phyloP scores from a whole-genome alignment of 2,888 invertebrate genomes.

The Caenorhabditis imperialis region DNA sequence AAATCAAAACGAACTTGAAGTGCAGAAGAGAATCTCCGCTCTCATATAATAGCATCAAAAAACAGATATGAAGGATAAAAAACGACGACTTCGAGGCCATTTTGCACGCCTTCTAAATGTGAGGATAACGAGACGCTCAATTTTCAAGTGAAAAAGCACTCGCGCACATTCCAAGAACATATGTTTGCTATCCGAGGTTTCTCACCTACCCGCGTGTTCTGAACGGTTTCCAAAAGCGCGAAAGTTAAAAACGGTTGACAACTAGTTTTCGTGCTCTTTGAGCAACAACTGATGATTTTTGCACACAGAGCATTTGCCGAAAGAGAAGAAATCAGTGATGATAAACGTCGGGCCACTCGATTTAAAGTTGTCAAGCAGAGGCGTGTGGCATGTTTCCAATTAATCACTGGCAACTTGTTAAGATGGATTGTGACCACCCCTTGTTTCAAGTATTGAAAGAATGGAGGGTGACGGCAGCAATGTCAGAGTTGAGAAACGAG shows the following conservation, averaged over 20 bases:
- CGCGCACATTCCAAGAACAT: constrained; percentile 14
- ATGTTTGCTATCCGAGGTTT: constrained; percentile 29
- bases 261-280: no score
- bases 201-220: constrained; percentile 8
- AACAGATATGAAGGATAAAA: constrained; percentile 26
- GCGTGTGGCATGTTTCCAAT: not conserved
- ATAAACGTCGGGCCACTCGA: constrained; percentile 11
- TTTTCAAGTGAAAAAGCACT: constrained; percentile 24
- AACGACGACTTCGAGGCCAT: constrained; percentile 7
- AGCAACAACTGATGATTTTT: no score
- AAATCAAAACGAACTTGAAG: constrained; percentile 35
- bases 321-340: constrained; percentile 20
- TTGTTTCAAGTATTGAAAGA: no score
- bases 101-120: constrained; percentile 24
- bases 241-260: no score
- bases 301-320: no score
- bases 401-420: constrained; percentile 12
- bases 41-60: constrained; percentile 27
- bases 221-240: constrained; percentile 8
- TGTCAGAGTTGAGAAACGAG: not conserved
- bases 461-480: not conserved
- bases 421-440: constrained; percentile 11
- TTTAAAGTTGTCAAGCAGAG: constrained; percentile 14
- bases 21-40: constrained; percentile 5
- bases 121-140: constrained; percentile 35